Evolutionary conservation across 2,888 invertebrate species (phyloP), one percentile per base, ranked within the genome.

Genomic region (Cyrtodaria siliqua): DNA sequence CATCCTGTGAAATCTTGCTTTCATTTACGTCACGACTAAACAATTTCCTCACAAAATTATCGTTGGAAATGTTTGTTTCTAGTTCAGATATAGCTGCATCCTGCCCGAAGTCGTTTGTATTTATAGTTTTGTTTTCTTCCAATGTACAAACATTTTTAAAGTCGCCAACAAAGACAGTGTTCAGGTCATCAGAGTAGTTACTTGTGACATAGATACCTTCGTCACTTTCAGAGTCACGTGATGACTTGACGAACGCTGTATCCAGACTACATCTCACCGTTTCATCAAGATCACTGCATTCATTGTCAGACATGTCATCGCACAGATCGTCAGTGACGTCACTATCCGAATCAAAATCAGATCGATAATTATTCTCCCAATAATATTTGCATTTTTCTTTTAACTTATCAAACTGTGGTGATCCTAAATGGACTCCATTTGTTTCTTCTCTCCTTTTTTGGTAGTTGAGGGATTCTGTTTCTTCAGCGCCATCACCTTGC

Each of bases 201-300:
- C 73, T 73, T 26, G 67, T 67, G 40, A 73, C 67, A 24, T 73
- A 66, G 56, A 73, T 73, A 49, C 73, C 73, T 67, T 73, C 73
- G 50, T 73, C 73, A 66, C 66, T 62, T 24, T 67, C 73, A 6
- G 67, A 67, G 29, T 68, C 57, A 52, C 33, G 40, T 40, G 52
- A 56, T 18, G 59, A 55, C 24, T 66, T 67, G 2, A 73, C 40
- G 40, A 73, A 73, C 33, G 73, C 73, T 38, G 53, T 56, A 40
- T 73, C 62, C 20, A 73, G 24, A 16, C 44, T 1, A n/a, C 20
- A 26, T 26, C 9, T 27, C 26, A 3, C n/a, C 1, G 20, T 12
- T 23, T 29, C 53, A 50, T 16, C 9, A 8, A 33, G 33, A 33
- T 33, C 33, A 12, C 33, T 33, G 12, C 33, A 12, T n/a, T 47